A percentile compares a stretch with the other conserved stretches of the same genome.
phyloP scores from a whole-genome alignment of 30 jellyfish, hydroid and myxozoan species.

The Pseudorhiza aurosa region DNA sequence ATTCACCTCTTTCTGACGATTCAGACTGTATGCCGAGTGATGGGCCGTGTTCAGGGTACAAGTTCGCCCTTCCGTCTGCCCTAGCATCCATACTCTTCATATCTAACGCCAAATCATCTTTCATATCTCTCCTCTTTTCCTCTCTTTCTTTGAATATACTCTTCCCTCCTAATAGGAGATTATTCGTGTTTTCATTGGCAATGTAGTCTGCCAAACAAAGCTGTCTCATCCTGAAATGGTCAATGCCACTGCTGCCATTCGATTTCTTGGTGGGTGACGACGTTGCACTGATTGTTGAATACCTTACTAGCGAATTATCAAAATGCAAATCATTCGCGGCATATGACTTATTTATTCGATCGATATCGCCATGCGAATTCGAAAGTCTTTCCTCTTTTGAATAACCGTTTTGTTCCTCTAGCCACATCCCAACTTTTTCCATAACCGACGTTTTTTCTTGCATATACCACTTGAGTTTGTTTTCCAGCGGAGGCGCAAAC shows the following conservation, averaged over 20 bases:
- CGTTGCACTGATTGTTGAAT: constrained; percentile 33
- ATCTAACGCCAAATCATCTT: too few species aligned
- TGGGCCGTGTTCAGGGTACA: too few species aligned
- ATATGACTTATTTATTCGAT: constrained; percentile 5
- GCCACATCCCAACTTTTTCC: constrained; percentile 98
- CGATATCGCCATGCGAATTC: constrained; percentile 57
- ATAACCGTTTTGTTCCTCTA: constrained; percentile 75
- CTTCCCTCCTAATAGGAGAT: too few species aligned
- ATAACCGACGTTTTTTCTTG: constrained; percentile 60
- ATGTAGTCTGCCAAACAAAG: background rate
- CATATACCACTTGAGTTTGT: constrained; percentile 48
- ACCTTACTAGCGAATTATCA: constrained; percentile 4
- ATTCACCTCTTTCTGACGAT: constrained; percentile 10
- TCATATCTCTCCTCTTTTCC: too few species aligned
- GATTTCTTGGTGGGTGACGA: constrained; percentile 61
- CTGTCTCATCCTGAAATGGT: background rate
- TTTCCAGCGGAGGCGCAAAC: constrained; percentile 53
- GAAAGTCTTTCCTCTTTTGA: constrained; percentile 46
- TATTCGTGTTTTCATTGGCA: too few species aligned
- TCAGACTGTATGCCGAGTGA: constrained; percentile 16
- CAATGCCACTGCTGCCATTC: background rate
- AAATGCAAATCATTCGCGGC: background rate
- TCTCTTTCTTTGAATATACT: too few species aligned
- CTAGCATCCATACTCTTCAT: too few species aligned
- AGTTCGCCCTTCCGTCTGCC: too few species aligned